phyloP scores from a whole-genome alignment of 2,888 invertebrate genomes.

The Cataglyphis livida region DNA sequence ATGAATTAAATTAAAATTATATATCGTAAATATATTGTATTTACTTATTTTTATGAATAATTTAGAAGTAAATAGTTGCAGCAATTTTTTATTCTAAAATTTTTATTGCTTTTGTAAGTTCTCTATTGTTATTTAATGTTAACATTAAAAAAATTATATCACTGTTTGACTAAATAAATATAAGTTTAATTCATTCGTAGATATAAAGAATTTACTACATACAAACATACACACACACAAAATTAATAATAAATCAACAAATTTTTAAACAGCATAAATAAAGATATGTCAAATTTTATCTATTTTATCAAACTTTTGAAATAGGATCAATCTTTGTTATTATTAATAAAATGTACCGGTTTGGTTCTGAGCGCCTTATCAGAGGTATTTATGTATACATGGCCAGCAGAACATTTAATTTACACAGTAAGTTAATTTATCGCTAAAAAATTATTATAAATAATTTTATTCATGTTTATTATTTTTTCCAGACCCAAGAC shows the following conservation, averaged over 20 bases:
- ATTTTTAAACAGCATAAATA: not conserved
- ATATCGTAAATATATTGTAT: not conserved
- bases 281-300: not conserved
- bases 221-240: too few species aligned
- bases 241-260: not conserved
- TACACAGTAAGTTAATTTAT: slow-evolving; percentile 49
- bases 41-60: not conserved
- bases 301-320: not conserved
- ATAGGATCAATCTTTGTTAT: not conserved
- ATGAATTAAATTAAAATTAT: not conserved
- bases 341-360: not conserved
- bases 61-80: not conserved
- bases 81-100: too few species aligned
- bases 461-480: not conserved
- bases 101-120: too few species aligned
- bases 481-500: not conserved
- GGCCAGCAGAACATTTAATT: slow-evolving; percentile 61
- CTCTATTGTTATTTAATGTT: too few species aligned
- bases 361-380: fast-evolving
- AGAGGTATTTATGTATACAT: slow-evolving; percentile 52
- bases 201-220: not conserved
- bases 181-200: not conserved
- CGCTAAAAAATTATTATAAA: not conserved
- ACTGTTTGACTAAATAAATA: not conserved
- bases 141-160: not conserved